phyloP scores from a whole-genome alignment of 2,888 invertebrate genomes.

The Leptothorax acervorum region DNA sequence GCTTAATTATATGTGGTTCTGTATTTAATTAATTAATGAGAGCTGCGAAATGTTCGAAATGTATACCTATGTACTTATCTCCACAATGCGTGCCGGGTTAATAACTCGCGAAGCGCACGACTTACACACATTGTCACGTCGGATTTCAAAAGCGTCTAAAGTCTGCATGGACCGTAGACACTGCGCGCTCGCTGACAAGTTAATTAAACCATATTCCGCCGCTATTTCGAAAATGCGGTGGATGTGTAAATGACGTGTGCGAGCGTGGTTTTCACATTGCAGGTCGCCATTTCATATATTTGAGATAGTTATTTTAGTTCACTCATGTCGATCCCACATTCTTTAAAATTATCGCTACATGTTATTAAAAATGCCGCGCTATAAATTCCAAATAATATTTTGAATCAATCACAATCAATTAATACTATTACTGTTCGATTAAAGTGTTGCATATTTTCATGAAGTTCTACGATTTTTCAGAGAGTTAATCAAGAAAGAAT shows the following conservation, averaged over 20 bases:
- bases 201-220: constrained; percentile 60
- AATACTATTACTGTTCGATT: neutral
- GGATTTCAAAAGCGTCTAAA: constrained; percentile 21
- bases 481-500: neutral
- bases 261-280: constrained; percentile 25
- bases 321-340: neutral
- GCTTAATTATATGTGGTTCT: neutral
- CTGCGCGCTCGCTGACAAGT: constrained; percentile 42
- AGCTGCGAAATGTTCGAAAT: neutral
- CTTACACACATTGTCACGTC: constrained; percentile 26
- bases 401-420: neutral
- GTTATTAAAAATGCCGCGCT: neutral
- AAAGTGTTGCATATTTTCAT: neutral
- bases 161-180: neutral
- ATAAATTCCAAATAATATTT: neutral
- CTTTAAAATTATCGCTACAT: neutral
- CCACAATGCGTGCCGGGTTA: neutral
- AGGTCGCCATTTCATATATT: neutral
- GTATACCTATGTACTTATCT: neutral
- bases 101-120: constrained; percentile 10
- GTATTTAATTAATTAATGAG: constrained; percentile 4
- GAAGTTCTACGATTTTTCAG: neutral
- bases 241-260: constrained; percentile 52
- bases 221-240: constrained; percentile 55
- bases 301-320: constrained; percentile 10